phyloP scores from a whole-genome alignment of 2,113 vertebrate genomes.

The Garra rufa region DNA sequence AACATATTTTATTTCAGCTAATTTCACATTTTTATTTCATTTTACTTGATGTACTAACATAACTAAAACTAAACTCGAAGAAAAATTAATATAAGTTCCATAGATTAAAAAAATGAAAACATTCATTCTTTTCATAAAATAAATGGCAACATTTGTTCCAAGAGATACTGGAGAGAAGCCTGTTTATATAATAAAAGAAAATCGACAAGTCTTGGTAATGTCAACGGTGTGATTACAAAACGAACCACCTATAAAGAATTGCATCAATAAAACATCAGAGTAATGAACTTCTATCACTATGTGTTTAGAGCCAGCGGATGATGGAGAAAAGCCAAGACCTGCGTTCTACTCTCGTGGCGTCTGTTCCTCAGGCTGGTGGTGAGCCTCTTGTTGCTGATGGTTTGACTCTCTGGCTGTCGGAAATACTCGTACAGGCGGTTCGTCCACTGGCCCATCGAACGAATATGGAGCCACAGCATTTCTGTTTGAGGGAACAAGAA shows the following conservation, averaged over 20 bases:
- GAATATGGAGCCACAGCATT: conserved; percentile 86
- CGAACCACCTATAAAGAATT: neutral
- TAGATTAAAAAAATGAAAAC: neutral
- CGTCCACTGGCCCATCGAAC: conserved; percentile 90
- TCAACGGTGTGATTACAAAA: neutral
- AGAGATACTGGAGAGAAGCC: neutral
- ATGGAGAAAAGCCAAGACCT: conserved; percentile 64
- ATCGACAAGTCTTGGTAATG: neutral
- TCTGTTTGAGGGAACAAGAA: conserved; percentile 67
- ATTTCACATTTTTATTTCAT: neutral
- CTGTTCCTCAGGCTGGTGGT: conserved; percentile 65
- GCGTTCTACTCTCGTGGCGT: conserved; percentile 34
- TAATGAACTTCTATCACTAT: neutral
- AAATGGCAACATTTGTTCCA: neutral
- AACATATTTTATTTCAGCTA: too few relatives aligned
- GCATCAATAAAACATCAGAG: neutral
- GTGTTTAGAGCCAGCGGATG: conserved; percentile 2
- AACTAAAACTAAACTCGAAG: neutral
- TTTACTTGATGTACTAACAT: neutral
- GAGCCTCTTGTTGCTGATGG: conserved; percentile 49
- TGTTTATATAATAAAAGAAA: neutral
- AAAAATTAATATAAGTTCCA: neutral
- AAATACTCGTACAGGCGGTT: conserved; percentile 85
- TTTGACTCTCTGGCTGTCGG: conserved; percentile 57
- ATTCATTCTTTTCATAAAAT: neutral